A percentile compares a stretch with the other conserved stretches of the same genome.
These are phyloP conservation scores for Ormyrus thymus DNA, from an alignment of 2,888 invertebrate genomes.

Conservation along the genomic window DNA sequence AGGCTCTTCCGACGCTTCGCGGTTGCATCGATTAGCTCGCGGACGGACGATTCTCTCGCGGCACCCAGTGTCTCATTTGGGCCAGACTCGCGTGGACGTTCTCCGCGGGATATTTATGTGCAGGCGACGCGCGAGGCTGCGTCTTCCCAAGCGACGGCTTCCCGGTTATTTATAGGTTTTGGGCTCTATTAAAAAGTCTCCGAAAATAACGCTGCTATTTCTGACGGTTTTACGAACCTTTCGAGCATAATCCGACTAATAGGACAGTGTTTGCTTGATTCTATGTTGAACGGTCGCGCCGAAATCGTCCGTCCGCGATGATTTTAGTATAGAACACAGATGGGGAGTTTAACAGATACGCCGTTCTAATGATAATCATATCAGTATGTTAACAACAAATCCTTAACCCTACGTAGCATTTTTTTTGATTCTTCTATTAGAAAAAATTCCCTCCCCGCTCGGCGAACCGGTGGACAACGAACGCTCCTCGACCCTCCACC, in stretches of 20 bases:
- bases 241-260: conserved; percentile 32
- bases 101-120: too few species aligned
- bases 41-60: too few species aligned
- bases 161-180: conserved; percentile 14
- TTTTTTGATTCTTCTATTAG: conserved; percentile 19
- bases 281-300: background rate
- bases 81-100: too few species aligned
- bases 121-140: too few species aligned
- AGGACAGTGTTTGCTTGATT: too few species aligned
- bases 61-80: too few species aligned
- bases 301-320: conserved; percentile 16
- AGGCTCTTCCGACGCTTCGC: conserved; percentile 21
- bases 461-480: too few species aligned
- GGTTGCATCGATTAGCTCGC: conserved; percentile 31
- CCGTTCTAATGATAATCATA: conserved; percentile 30
- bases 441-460: conserved; percentile 12
- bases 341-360: conserved; percentile 20
- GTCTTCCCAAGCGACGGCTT: too few species aligned
- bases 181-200: conserved; percentile 14
- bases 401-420: conserved; percentile 17
- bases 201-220: conserved; percentile 31
- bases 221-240: background rate
- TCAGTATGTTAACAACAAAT: conserved; percentile 27
- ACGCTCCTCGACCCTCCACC: too few species aligned
- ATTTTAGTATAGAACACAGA: conserved; percentile 23